Evolutionary conservation across 2,888 invertebrate species (phyloP).

Genomic region (Galerucella pusilla): DNA sequence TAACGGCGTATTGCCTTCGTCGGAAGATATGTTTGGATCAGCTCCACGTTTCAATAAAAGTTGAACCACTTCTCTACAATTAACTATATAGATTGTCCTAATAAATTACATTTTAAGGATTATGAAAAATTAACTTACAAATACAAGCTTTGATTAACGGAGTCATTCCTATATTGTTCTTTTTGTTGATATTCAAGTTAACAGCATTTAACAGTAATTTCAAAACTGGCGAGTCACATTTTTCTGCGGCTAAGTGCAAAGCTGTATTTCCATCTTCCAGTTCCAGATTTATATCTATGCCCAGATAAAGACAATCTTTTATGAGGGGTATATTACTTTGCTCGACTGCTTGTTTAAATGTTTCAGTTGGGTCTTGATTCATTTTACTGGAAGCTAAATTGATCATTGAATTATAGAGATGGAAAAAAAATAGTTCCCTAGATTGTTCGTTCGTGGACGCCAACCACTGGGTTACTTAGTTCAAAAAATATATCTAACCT

Average conservation of each 20-base stretch:
- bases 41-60: slow-evolving; percentile 47
- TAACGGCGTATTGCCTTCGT: slow-evolving; percentile 46
- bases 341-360: slow-evolving; percentile 36
- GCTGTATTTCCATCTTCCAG: slow-evolving; percentile 40
- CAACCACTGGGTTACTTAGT: not conserved
- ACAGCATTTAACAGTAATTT: slow-evolving; percentile 16
- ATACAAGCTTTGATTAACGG: slow-evolving; percentile 41
- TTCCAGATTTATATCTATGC: slow-evolving; percentile 42
- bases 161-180: slow-evolving; percentile 28
- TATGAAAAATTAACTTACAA: slow-evolving; percentile 13
- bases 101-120: not conserved
- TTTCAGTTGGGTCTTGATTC: slow-evolving; percentile 13
- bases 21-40: slow-evolving; percentile 44
- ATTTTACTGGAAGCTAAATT: slow-evolving; percentile 8
- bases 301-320: slow-evolving; percentile 36
- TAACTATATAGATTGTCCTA: slow-evolving; percentile 1
- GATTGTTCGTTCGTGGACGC: too few relatives aligned
- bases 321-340: slow-evolving; percentile 37
- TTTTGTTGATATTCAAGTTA: slow-evolving; percentile 33
- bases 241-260: slow-evolving; percentile 48
- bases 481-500: not conserved
- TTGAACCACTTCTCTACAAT: slow-evolving; percentile 33
- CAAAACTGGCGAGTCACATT: slow-evolving; percentile 41
- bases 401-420: too few relatives aligned
- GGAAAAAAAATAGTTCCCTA: too few relatives aligned